Conservation (phyloP, 2,888 invertebrate genomes). For the Sicus ferrugineus region DNA sequence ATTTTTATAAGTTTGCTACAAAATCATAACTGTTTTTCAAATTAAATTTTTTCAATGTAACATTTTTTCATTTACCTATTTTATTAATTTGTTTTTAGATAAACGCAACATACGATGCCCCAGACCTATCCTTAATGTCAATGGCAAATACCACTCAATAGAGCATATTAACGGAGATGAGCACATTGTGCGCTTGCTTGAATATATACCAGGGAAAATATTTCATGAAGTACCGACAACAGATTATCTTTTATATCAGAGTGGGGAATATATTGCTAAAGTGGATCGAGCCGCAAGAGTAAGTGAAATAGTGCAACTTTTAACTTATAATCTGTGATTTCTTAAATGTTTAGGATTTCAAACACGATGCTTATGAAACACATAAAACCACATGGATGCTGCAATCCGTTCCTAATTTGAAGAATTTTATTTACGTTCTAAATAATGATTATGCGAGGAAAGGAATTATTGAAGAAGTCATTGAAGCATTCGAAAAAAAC, state of each 20-base stretch:
- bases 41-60: background rate
- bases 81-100: constrained; percentile 59
- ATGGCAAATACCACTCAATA: constrained; percentile 71
- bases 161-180: constrained; percentile 65
- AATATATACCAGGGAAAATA: constrained; percentile 78
- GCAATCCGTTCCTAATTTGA: constrained; percentile 72
- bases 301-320: no score
- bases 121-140: constrained; percentile 74
- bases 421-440: constrained; percentile 75
- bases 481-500: constrained; percentile 72
- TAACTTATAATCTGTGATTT: background rate
- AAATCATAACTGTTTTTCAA: background rate
- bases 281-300: constrained; percentile 74
- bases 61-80: background rate
- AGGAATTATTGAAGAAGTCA: constrained; percentile 70
- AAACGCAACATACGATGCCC: constrained; percentile 74
- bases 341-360: constrained; percentile 68
- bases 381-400: constrained; percentile 82
- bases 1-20: no score
- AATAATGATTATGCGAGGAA: constrained; percentile 71
- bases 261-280: constrained; percentile 77
- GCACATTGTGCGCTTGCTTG: constrained; percentile 78
- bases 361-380: constrained; percentile 73
- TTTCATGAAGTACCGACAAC: constrained; percentile 71
- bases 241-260: constrained; percentile 72